Evolutionary conservation across 2,113 vertebrate genomes (phyloP), one percentile per base, ranked within the genome.

Genomic region (Varanus komodoensis): DNA sequence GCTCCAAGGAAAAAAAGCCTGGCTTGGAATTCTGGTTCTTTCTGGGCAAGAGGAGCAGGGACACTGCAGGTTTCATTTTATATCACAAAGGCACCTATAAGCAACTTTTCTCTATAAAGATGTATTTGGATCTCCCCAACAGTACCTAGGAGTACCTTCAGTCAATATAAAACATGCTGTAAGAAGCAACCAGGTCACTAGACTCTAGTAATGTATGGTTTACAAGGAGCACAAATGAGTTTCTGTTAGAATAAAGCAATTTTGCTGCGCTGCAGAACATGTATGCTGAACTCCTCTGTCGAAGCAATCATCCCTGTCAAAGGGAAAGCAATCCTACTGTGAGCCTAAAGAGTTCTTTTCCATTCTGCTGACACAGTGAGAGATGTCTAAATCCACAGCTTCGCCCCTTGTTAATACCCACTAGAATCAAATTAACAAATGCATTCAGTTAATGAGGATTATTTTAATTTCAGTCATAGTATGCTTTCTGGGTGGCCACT

Each of bases 321-420:
- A 67, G 81, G 67, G 71, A 85, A 80, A 71, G 79, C 21, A 7
- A 89, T 77, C 82, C 73, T 38, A 78, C 57, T 89, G 82, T 8
- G 89, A 54, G 75, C 61, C n/a, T 78, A 89, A 89, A 85, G 74
- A 85, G 84, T 78, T 89, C 54, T 82, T 83, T 89, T 84, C 89
- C 64, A 85, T 69, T 89, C 14, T 81, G 81, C 54, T 27, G 57
- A 68, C 54, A 52, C 81, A 90, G 86, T 61, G 67, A 85, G n/a
- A 83, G 67, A 48, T 79, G 50, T 79, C 61, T 88, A 79, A 91
- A 75, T 69, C 90, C 90, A 91, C 61, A 83, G 32, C 69, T 77
- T 75, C 77, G 87, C 52, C 21, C 21, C 71, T 88, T 92, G 69
- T 88, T 91, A 89, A 88, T 69, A 69, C 23, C n/a, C 75, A 91